phyloP scores from a whole-genome alignment of 2,888 invertebrate genomes.

The Limnephilus lunatus region DNA sequence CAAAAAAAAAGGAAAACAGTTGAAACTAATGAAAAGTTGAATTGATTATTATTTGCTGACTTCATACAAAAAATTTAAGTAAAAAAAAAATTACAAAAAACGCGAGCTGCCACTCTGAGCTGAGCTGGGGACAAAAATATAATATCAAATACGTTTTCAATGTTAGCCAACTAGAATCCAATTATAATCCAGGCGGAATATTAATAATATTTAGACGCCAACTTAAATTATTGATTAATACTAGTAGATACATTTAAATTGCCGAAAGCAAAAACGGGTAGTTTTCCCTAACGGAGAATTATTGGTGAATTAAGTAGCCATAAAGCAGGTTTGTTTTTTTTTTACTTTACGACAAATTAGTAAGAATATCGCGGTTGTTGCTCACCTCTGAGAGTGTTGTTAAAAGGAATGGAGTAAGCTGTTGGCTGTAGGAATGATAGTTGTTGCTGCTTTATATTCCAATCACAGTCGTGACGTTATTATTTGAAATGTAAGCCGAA shows the following conservation, averaged over 20 bases:
- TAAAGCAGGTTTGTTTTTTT: neutral
- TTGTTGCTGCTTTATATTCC: conserved; percentile 2
- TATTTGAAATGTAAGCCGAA: conserved; percentile 23
- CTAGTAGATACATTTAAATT: neutral
- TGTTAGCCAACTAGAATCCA: too few relatives aligned
- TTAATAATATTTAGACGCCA: neutral
- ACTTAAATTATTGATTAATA: neutral
- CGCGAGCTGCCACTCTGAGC: too few relatives aligned
- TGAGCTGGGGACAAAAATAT: too few relatives aligned
- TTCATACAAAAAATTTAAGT: too few relatives aligned
- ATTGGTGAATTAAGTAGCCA: too few relatives aligned
- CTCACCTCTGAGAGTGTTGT: neutral
- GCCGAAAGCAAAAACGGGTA: neutral
- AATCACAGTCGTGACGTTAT: conserved; percentile 29
- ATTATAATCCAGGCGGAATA: neutral
- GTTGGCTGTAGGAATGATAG: conserved; percentile 10
- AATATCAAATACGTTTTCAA: too few relatives aligned
- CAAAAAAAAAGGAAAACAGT: too few relatives aligned
- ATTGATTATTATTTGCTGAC: too few relatives aligned
- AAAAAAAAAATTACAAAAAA: too few relatives aligned
- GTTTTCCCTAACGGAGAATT: neutral
- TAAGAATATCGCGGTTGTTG: neutral
- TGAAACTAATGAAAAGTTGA: too few relatives aligned
- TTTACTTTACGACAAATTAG: neutral
- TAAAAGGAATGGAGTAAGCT: neutral